A percentile compares a stretch with the other conserved stretches of the same genome.
Conservation (phyloP, 1,140 invertebrate genomes). For the Drosophila malerkotliana region DNA sequence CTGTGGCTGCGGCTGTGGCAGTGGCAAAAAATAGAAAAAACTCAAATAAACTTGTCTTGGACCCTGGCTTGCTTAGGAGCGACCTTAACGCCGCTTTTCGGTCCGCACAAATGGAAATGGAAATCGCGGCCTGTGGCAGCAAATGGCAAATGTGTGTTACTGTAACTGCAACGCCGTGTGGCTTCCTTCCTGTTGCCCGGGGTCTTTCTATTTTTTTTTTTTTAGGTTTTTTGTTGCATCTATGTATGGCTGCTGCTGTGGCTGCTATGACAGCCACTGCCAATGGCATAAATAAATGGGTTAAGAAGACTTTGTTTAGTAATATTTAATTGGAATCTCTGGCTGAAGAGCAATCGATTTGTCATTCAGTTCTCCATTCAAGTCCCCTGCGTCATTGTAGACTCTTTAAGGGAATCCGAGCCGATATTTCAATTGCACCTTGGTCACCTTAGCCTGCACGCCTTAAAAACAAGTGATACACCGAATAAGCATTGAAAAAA, state of each 20-base stretch:
- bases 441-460: constrained; percentile 43
- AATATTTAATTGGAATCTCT: background rate
- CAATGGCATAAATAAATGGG: constrained; percentile 30
- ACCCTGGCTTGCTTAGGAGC: constrained; percentile 60
- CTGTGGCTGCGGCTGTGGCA: constrained; percentile 22
- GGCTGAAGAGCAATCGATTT: background rate
- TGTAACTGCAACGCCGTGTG: constrained; percentile 64
- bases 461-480: constrained; percentile 39
- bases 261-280: constrained; percentile 14
- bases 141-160: constrained; percentile 80
- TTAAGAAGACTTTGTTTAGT: background rate
- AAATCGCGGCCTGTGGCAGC: constrained; percentile 64
- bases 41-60: constrained; percentile 69
- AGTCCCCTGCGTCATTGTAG: constrained; percentile 23
- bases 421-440: constrained; percentile 28
- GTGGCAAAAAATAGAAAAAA: constrained; percentile 32
- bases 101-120: constrained; percentile 65
- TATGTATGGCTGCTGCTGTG: constrained; percentile 14
- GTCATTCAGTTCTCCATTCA: background rate
- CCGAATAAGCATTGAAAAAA: constrained; percentile 16
- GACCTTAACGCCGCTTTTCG: constrained; percentile 50
- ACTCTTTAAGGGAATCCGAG: constrained; percentile 38
- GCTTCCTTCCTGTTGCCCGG: constrained; percentile 65
- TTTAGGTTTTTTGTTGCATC: background rate
- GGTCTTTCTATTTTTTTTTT: background rate